A percentile compares a stretch with the other conserved stretches of the same genome.
These are phyloP conservation scores for Apomyelois bistriatella DNA, from an alignment of 2,888 invertebrate species.

Conservation along the genomic window DNA sequence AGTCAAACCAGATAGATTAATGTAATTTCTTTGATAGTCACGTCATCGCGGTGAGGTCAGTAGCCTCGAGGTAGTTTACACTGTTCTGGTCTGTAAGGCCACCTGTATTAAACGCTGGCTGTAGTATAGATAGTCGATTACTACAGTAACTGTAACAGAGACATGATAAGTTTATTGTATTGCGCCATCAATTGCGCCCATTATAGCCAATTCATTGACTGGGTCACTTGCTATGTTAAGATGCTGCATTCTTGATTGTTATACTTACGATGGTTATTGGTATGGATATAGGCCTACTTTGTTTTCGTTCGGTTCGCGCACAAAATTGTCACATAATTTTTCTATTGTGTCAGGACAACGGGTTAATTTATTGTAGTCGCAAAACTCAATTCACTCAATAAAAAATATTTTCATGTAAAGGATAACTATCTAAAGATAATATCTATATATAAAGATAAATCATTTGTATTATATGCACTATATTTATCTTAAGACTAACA, in stretches of 20 bases:
- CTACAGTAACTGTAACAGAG: not conserved
- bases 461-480: no score
- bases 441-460: no score
- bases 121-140: not conserved
- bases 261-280: not conserved
- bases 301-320: no score
- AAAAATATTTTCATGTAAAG: no score
- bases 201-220: slow-evolving; percentile 57
- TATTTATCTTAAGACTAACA: slow-evolving; percentile 16
- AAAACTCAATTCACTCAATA: no score
- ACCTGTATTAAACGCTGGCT: no score
- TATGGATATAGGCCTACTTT: not conserved
- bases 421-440: no score
- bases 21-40: no score
- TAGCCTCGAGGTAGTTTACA: slow-evolving; percentile 10
- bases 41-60: not conserved
- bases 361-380: no score
- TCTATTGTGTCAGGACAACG: no score
- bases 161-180: slow-evolving; percentile 26
- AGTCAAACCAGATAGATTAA: no score
- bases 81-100: not conserved
- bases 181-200: slow-evolving; percentile 48
- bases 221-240: slow-evolving; percentile 35
- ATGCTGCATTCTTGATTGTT: not conserved
- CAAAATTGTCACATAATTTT: no score